Evolutionary conservation across 1,140 invertebrate genomes (phyloP), one percentile per base, ranked within the genome.

Genomic region (Bombus vancouverensis): DNA sequence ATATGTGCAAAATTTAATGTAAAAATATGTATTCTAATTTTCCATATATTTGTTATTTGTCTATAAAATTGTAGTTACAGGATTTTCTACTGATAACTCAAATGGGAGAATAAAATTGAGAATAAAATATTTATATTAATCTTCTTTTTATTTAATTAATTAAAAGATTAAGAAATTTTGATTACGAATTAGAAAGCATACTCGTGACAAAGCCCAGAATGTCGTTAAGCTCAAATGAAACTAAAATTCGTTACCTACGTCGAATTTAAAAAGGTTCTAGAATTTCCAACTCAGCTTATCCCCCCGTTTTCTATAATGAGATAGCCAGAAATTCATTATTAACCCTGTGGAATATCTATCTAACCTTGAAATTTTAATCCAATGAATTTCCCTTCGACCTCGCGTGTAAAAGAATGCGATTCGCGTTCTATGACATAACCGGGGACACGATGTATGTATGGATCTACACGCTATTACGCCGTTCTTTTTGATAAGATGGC

Each of bases 331-430:
- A 25, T 65, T 34, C 0, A 44, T 65, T 32, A 65, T 78, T 79
- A 68, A 53, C 22, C n/a, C 37, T n/a, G 25, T 44, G 22, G 42
- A 53, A 79, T 5, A 39, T 70, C 65, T 42, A 80, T 80, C 5
- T 72, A 32, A 39, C 87, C 75, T 88, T 88, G 87, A 15, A 44
- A 71, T 86, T 71, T 89, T 88, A 88, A 86, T 85, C 68, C 68
- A 73, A 80, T 78, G 83, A 88, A 81, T 74, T 86, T 86, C 70
- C 65, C 34, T 78, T 10, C 28, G 37, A 80, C 68, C 70, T 88
- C 65, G 65, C 70, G 83, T 86, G 79, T 34, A 37, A 42, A 62
- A 28, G 57, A 73, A 82, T 57, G 42, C 47, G 37, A 88, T 79
- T 85, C 39, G 47, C 42, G 47, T 76, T 42, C 42, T 47, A n/a